Base-by-base conservation (phyloP, 2,888 invertebrate genomes). In the Phyllotreta striolata region DNA sequence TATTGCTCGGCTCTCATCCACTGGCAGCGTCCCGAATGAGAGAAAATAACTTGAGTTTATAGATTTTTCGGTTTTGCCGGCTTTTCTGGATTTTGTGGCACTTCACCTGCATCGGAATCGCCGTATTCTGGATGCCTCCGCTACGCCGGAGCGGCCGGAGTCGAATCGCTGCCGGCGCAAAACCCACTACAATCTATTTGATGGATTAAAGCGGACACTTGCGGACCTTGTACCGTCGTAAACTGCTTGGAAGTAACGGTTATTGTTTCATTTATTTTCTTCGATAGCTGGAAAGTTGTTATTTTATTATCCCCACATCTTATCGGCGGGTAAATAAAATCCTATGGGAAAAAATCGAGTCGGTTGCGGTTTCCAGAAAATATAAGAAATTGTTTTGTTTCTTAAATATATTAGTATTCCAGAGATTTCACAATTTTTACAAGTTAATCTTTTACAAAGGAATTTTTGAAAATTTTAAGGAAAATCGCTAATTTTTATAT, bases 1-100 rank as follows among this genome's bases (percentile, higher is more conserved):
- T 79, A 79, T 79, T 78, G 78, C 77, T 76, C 77, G 71, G 70
- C 68, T 72, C 66, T 72, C 76, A 75, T 77, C 78, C 78, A 78
- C 73, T 78, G 76, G 69, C 67, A 66, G 68, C 54, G 55, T 59
- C 44, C 67, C 54, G 67, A 63, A 69, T 57, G 44, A 54, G 68
- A 66, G 73, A 70, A 73, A 71, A 73, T 68, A 69, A 62, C 72
- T 71, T 73, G 68, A 71, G 70, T 74, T 72, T 73, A 74, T 74
- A 71, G 75, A 76, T 74, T 76, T 74, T 73, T 72, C 71, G 72
- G 72, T 72, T 73, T 74, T 72, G 70, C 66, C 41, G 60, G 56
- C 63, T 62, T 56, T 62, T 55, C 69, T 24, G 60, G 60, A 55
- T 43, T 47, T 59, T 63, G 63, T 49, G 55, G 61, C 55, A 55